Evolutionary conservation across 2,888 invertebrate genomes (phyloP).

Genomic region (Taphrorychus bicolor): DNA sequence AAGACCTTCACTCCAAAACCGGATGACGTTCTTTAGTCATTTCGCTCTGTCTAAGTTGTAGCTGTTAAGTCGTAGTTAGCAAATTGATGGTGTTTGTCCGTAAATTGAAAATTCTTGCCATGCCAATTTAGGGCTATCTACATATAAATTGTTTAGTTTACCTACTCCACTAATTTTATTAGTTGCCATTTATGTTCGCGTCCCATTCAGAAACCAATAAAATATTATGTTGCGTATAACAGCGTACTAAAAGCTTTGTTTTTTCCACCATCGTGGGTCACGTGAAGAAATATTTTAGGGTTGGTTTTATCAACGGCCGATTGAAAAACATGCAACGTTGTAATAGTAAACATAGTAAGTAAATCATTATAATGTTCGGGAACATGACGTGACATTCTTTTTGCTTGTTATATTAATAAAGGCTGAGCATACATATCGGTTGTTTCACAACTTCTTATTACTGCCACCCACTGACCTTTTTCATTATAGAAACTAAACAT

Average conservation of each 20-base stretch:
- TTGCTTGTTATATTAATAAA: not conserved
- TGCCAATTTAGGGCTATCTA: not conserved
- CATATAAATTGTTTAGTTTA: not conserved
- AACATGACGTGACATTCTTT: not conserved
- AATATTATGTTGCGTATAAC: not conserved
- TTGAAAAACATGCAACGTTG: no score
- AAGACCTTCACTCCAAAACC: no score
- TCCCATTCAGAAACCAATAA: not conserved
- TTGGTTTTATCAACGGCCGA: no score
- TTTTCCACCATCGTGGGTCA: no score
- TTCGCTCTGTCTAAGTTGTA: not conserved
- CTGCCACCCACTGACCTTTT: constrained; percentile 19
- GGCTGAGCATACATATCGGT: not conserved
- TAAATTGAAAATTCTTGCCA: not conserved
- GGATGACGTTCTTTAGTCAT: no score
- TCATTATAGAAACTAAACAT: constrained; percentile 20
- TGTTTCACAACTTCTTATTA: not conserved
- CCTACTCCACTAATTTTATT: not conserved
- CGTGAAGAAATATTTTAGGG: no score
- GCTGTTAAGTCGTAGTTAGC: no score
- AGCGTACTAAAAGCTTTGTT: no score
- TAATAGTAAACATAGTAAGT: no score
- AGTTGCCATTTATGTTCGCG: not conserved
- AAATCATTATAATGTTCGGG: not conserved
- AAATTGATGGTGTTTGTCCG: not conserved